Evolutionary conservation across 92 coral and sea anemone species (phyloP).

Genomic region (Scolanthus callimorphus): DNA sequence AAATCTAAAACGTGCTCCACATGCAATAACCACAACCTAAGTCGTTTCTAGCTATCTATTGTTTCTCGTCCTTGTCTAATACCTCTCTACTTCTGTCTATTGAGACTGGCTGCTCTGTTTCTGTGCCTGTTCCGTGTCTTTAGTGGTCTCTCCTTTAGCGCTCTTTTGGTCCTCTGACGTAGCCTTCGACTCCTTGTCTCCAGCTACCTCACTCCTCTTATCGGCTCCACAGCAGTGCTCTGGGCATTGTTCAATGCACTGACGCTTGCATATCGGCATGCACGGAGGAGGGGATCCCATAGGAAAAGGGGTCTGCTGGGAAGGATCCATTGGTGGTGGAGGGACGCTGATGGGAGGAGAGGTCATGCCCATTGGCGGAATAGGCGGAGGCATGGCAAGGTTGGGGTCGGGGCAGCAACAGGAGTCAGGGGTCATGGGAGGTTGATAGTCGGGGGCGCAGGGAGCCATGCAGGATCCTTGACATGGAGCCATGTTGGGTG

Average conservation of each 20-base stretch:
- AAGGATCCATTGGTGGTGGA: conserved; percentile 19
- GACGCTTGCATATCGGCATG: conserved; percentile 50
- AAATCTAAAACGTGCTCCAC: too few species aligned
- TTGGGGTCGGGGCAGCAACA: conserved; percentile 74
- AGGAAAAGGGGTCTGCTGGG: conserved; percentile 25
- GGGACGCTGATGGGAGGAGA: conserved; percentile 32
- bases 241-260: conserved; percentile 82
- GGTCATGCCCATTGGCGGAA: conserved; percentile 19
- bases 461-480: conserved; percentile 75
- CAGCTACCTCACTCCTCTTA: conserved; percentile 51
- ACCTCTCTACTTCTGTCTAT: neutral
- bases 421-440: conserved; percentile 63
- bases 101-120: neutral
- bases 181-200: conserved; percentile 25
- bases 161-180: conserved; percentile 11
- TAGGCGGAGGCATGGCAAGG: conserved; percentile 17
- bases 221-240: conserved; percentile 72
- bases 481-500: conserved; percentile 67
- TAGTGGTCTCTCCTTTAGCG: too few species aligned
- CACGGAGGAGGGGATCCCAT: conserved; percentile 46
- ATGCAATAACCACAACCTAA: too few species aligned
- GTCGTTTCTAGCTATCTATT: neutral
- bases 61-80: neutral
- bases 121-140: neutral
- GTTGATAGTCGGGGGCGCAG: conserved; percentile 51